A percentile compares a stretch with the other conserved stretches of the same genome.
Evolutionary conservation across 2,797 vertebrate species (phyloP).

Genomic region (Sebastes itinus): DNA sequence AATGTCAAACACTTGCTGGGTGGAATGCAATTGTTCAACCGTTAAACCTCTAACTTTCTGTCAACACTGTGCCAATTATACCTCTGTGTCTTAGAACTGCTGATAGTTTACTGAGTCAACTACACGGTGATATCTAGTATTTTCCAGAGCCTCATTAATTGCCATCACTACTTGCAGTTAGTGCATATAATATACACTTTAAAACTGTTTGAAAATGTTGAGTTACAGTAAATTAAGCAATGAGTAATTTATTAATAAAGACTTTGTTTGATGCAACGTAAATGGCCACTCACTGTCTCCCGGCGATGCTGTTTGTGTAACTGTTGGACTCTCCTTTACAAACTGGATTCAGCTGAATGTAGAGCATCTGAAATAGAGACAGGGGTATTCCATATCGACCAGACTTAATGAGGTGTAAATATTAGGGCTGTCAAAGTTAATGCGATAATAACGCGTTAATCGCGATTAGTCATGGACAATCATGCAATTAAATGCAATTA

Average conservation of each 20-base stretch:
- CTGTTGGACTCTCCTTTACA: slow-evolving; percentile 82
- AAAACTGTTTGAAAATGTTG: background rate
- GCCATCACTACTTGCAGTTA: background rate
- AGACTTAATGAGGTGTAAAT: background rate
- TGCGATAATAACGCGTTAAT: too few relatives aligned
- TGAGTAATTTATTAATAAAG: background rate
- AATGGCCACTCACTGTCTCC: slow-evolving; percentile 76
- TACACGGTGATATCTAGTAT: background rate
- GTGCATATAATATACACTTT: too few relatives aligned
- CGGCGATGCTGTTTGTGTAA: slow-evolving; percentile 52
- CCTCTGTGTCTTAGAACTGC: background rate
- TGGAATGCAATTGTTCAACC: background rate
- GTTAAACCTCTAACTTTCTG: background rate
- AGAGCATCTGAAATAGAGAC: slow-evolving; percentile 13
- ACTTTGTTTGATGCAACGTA: background rate
- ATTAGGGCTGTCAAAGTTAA: background rate
- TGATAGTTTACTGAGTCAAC: background rate
- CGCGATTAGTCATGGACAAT: rapidly evolving
- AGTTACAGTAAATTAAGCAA: background rate
- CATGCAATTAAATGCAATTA: too few relatives aligned
- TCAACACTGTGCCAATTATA: background rate
- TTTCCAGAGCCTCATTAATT: background rate
- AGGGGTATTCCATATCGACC: slow-evolving; percentile 83
- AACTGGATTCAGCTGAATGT: slow-evolving; percentile 78
- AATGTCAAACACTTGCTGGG: background rate